A percentile compares a stretch with the other conserved stretches of the same genome.
These are phyloP conservation scores for Heliothis subflexa DNA, from an alignment of 1,140 invertebrate genomes.

Conservation along the genomic window DNA sequence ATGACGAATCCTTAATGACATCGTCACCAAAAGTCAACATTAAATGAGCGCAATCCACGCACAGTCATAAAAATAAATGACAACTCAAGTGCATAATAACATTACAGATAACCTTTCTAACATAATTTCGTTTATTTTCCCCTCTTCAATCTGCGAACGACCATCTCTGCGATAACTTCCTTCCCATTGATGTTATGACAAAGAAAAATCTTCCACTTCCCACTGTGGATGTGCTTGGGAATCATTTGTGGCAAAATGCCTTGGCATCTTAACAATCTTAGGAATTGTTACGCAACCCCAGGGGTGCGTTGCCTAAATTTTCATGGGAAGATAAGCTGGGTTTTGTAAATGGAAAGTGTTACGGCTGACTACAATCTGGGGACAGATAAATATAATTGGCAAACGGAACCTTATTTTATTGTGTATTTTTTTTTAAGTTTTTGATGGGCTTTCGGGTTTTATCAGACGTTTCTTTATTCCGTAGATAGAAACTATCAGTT, in stretches of 20 bases:
- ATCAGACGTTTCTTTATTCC: neutral
- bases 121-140: constrained; percentile 30
- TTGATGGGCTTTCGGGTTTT: neutral
- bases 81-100: constrained; percentile 22
- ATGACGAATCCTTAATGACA: neutral
- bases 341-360: constrained; percentile 39
- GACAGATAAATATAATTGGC: constrained; percentile 51
- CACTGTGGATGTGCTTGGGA: neutral
- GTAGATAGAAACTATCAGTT: no score
- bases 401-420: neutral
- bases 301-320: constrained; percentile 21
- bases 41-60: neutral
- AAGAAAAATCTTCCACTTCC: constrained; percentile 17
- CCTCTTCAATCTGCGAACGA: constrained; percentile 28
- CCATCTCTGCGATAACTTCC: constrained; percentile 32
- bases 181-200: constrained; percentile 36
- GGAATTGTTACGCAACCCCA: constrained; percentile 25
- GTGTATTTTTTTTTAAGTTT: constrained; percentile 5
- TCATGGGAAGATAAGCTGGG: constrained; percentile 14
- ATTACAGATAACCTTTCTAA: constrained; percentile 18
- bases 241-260: constrained; percentile 28
- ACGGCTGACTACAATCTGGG: constrained; percentile 38
- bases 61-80: neutral
- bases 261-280: constrained; percentile 28
- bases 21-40: neutral